Evolutionary conservation across 2,797 vertebrate genomes (phyloP).

Genomic region (Chelonia mydas): DNA sequence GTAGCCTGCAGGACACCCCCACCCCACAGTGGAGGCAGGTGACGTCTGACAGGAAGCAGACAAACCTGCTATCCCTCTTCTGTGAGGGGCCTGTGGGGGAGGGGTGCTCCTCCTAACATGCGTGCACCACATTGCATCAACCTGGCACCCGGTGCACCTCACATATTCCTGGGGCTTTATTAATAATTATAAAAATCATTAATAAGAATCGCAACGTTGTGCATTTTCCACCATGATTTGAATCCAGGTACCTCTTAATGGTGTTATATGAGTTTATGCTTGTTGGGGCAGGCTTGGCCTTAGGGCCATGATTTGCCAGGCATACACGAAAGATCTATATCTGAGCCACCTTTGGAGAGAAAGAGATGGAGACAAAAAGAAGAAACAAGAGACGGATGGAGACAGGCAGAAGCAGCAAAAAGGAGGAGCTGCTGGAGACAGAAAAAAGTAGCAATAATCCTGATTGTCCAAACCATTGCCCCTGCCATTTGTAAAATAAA

Average conservation of each 20-base stretch:
- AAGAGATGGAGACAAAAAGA: neutral
- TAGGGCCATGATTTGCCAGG: neutral
- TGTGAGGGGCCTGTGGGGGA: neutral
- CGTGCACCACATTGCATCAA: neutral
- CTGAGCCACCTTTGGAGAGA: neutral
- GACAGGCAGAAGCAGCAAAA: neutral
- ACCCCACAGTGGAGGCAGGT: neutral
- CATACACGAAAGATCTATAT: neutral
- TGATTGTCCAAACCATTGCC: neutral
- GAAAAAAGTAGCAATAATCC: neutral
- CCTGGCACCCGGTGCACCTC: neutral
- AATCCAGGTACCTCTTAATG: neutral
- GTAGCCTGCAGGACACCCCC: neutral
- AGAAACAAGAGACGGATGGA: neutral
- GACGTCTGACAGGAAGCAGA: neutral
- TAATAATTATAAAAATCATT: neutral
- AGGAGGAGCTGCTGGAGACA: neutral
- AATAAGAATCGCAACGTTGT: neutral
- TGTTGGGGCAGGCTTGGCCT: neutral
- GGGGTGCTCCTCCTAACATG: neutral
- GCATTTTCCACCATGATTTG: neutral
- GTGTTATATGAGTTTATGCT: neutral
- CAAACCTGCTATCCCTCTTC: neutral
- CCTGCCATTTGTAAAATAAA: no score
- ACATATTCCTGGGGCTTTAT: neutral